Percentiles rank a stretch among this genome's conserved stretches.
Evolutionary conservation across 2,797 vertebrate genomes (phyloP).

Genomic region (Sorex maritimensis): DNA sequence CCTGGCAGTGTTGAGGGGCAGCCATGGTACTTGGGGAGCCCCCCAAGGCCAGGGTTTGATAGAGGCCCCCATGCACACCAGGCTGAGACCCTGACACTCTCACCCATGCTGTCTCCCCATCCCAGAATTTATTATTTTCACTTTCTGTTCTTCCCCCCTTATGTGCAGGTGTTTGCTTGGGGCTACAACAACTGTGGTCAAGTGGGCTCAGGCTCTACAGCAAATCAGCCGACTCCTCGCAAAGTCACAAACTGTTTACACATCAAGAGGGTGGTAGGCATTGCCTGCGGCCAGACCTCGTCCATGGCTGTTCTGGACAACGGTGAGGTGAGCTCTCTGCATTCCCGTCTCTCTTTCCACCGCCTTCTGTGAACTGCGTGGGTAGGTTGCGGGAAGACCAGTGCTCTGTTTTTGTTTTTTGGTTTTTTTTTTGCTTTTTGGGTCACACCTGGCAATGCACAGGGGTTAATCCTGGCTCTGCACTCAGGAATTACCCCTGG

Average conservation of each 20-base stretch:
- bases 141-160: not conserved
- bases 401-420: not conserved
- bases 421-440: no score
- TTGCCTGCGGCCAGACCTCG: slow-evolving; percentile 97
- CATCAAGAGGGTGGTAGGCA: slow-evolving; percentile 93
- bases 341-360: rapidly evolving
- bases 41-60: no score
- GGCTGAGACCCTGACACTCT: no score
- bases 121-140: not conserved
- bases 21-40: no score
- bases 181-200: slow-evolving; percentile 99
- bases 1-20: no score
- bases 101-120: no score
- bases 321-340: slow-evolving; percentile 93
- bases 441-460: no score
- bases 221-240: slow-evolving; percentile 96
- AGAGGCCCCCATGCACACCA: no score
- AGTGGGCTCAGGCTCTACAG: slow-evolving; percentile 97
- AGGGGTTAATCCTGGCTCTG: no score
- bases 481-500: no score
- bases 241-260: slow-evolving; percentile 95
- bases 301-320: slow-evolving; percentile 97
- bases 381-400: not conserved
- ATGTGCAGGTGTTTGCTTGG: slow-evolving; percentile 95
- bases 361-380: not conserved